Base-by-base conservation (phyloP, 2,797 vertebrate species). In the Gadopsis marmoratus region DNA sequence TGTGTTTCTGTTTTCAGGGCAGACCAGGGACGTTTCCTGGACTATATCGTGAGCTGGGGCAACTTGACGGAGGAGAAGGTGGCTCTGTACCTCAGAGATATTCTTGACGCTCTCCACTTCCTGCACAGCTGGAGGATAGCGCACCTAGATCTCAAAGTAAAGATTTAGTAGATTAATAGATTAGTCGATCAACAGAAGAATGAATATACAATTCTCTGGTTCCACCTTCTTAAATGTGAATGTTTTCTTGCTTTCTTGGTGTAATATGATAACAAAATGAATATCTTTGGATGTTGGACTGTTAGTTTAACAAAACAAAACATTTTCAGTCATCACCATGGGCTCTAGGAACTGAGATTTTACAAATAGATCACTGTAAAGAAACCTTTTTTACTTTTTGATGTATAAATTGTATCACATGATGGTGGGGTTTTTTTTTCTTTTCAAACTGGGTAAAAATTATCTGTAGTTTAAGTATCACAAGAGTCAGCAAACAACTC, bases 21-120 rank as follows among this genome's bases (percentile, higher is more conserved):
- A 71, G 97, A 97, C 87, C 96, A 97, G 86, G 97, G 97, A 53
- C 96, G 96, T 77, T 96, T 99, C 89, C 94, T 98, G 88, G 96
- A 97, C 92, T 98, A 96, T 0, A 93, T 97, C 1, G 96, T 98
- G 78, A 97, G 95, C 92, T 97, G 97, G 97, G 97, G 97, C 74
- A 97, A 96, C 94, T 96, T 98, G 90, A 98, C 97, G 0, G 97
- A 98, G 92, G 97, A 97, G 90, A 98, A 97, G 92, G 96, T 98
- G 92, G 95, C 95, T 83, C 93, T 95, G 2, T 97, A 98, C 90
- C 95, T 98, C 88, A 93, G 95, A 95, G 97, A 98, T 90, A 95
- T 98, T 93, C 96, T 98, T 83, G 97, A 97, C 94, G 97, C 96
- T 50, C 93, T 98, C 60, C 96, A 96, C 82, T 98, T 97, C 92